Percentiles rank a stretch among this genome's conserved stretches.
Conservation (phyloP, 2,888 invertebrate genomes). For the Marasmarcha lunaedactyla region DNA sequence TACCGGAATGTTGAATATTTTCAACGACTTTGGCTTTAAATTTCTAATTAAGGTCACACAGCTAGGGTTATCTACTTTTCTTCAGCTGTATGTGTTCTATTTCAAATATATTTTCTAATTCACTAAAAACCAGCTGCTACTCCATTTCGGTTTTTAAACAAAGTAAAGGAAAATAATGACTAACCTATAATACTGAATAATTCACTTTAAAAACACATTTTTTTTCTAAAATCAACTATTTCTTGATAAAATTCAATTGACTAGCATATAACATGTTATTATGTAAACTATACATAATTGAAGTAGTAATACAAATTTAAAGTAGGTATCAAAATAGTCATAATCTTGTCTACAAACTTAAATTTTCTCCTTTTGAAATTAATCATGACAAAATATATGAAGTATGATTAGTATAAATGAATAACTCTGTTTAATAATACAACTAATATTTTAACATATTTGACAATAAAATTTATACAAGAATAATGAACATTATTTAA, state of each 20-base stretch:
- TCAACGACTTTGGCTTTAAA: conserved; percentile 36
- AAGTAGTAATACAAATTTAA: neutral
- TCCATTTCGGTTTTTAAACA: neutral
- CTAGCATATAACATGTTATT: conserved; percentile 54
- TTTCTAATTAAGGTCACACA: neutral
- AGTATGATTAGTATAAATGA: too few species aligned
- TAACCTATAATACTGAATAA: conserved; percentile 67
- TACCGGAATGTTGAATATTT: conserved; percentile 53
- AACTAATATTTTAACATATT: too few species aligned
- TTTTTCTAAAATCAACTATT: conserved; percentile 29
- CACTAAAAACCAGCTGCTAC: conserved; percentile 1
- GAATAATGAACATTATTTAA: too few species aligned
- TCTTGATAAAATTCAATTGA: conserved; percentile 53
- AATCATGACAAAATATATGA: too few species aligned
- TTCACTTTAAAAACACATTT: conserved; percentile 18
- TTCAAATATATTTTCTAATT: conserved; percentile 1
- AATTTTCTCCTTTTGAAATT: too few species aligned
- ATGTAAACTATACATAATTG: neutral
- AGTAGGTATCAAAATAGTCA: neutral
- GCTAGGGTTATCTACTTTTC: neutral
- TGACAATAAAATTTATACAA: too few species aligned
- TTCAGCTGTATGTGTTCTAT: neutral
- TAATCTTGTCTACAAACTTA: too few species aligned
- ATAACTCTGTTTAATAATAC: too few species aligned
- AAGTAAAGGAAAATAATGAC: conserved; percentile 25